Evolutionary conservation across 2,113 vertebrate genomes (phyloP), one percentile per base, ranked within the genome.

Genomic region (Asarcornis scutulata): DNA sequence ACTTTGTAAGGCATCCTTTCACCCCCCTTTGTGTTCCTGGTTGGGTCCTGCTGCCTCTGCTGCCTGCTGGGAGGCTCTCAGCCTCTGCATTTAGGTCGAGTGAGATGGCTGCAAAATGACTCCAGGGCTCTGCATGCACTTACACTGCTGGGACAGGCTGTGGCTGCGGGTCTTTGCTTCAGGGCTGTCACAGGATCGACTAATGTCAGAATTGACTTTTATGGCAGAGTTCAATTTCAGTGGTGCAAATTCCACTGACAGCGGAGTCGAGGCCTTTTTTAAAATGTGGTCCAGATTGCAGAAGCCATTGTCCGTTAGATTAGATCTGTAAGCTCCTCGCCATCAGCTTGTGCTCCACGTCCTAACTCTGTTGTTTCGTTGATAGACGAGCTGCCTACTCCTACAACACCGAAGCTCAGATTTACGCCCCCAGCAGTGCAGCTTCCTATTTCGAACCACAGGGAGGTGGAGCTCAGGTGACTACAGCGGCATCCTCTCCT

Each of bases 331-430:
- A 81, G 50, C 67, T 38, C 1, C 18, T 55, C 42, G 44, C 50
- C 36, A 15, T 52, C 36, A 11, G 36, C 23, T 9, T 11, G 48
- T 14, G 62, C 62, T 21, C 11, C 50, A 23, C 32, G 31, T 58
- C 38, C 88, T 95, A 71, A 82, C 83, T 27, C 80, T 78, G 38
- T 76, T 52, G 59, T 96, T 78, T 91, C 67, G 29, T 97, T 52
- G 53, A 56, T 97, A 99, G 99, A 91, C 99, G 99, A 66, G 94
- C 99, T 0, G 98, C 99, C 93, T 99, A 99, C 84, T 97, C 99
- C 56, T 99, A 99, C 97, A 99, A 98, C 98, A 98, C 98, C 0
- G 99, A 99, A 59, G 98, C 98, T 62, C 99, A 99, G 98, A 97
- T 99, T 89, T 99, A 99, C 25, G 98, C 98, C 12, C 98, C 99